These are phyloP conservation scores for Xanthorhoe designata DNA, from an alignment of 2,888 invertebrate genomes.

Conservation along the genomic window DNA sequence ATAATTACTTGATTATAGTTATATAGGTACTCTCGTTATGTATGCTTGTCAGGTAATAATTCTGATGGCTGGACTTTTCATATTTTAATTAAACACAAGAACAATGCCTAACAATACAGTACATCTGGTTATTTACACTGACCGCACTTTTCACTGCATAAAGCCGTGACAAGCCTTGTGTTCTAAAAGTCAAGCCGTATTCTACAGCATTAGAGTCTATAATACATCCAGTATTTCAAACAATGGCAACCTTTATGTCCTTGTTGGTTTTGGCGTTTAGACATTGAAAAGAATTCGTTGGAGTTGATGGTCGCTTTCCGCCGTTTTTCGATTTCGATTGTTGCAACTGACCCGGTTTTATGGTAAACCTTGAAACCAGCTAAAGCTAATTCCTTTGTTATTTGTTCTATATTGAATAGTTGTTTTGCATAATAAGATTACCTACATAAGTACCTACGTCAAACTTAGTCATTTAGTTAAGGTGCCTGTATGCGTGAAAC, in stretches of 20 bases:
- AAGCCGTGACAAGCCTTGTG: constrained; percentile 42
- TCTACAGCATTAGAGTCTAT: constrained; percentile 24
- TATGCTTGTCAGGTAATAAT: too few relatives aligned
- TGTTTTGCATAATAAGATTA: background rate
- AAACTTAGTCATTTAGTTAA: too few relatives aligned
- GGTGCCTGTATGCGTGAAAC: too few relatives aligned
- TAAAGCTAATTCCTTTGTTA: constrained; percentile 19
- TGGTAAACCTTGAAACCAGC: constrained; percentile 13
- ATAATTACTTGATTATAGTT: too few relatives aligned
- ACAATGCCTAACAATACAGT: constrained; percentile 26
- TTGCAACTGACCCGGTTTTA: constrained; percentile 25
- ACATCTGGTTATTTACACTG: constrained; percentile 24
- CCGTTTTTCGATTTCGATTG: constrained; percentile 27
- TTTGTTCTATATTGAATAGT: too few relatives aligned
- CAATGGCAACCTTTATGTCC: constrained; percentile 42
- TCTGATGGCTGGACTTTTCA: too few relatives aligned
- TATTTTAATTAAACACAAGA: background rate
- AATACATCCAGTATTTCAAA: constrained; percentile 20
- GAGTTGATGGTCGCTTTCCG: constrained; percentile 30
- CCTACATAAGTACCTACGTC: too few relatives aligned
- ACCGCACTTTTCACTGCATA: constrained; percentile 39
- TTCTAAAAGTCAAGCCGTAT: constrained; percentile 38
- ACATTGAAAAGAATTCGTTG: constrained; percentile 30
- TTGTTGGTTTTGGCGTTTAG: constrained; percentile 35
- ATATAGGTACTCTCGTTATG: too few relatives aligned